Evolutionary conservation across 2,797 vertebrate genomes (phyloP).

Genomic region (Galagoides demidoff): DNA sequence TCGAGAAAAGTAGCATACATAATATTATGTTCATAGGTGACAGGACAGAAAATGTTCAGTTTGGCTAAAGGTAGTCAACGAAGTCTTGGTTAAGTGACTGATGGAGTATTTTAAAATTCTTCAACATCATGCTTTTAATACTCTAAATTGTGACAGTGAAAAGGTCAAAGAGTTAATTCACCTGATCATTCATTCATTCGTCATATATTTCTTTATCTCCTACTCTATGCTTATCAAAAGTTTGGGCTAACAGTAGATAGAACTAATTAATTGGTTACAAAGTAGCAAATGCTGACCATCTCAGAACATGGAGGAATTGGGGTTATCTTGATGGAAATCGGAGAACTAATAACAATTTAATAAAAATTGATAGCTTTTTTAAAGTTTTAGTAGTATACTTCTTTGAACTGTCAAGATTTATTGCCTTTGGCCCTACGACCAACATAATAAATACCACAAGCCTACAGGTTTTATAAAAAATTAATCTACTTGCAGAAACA

Average conservation of each 20-base stretch:
- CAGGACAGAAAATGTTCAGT: neutral
- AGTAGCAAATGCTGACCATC: neutral
- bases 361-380: slow-evolving; percentile 21
- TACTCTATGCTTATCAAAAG: neutral
- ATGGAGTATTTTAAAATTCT: slow-evolving; percentile 17
- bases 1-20: neutral
- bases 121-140: neutral
- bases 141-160: neutral
- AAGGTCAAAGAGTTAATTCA: neutral
- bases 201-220: neutral
- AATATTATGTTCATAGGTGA: neutral
- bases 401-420: neutral
- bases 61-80: neutral
- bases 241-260: neutral
- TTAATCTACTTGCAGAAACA: slow-evolving; percentile 46
- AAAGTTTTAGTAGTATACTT: neutral
- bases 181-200: neutral
- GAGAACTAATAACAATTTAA: slow-evolving; percentile 5
- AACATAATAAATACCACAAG: neutral
- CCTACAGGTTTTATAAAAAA: neutral
- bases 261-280: neutral
- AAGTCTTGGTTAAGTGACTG: neutral
- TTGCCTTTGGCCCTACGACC: neutral
- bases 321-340: neutral
- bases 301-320: neutral